Base-by-base conservation (phyloP, 2,888 invertebrate genomes). In the Chorisops tibialis region DNA sequence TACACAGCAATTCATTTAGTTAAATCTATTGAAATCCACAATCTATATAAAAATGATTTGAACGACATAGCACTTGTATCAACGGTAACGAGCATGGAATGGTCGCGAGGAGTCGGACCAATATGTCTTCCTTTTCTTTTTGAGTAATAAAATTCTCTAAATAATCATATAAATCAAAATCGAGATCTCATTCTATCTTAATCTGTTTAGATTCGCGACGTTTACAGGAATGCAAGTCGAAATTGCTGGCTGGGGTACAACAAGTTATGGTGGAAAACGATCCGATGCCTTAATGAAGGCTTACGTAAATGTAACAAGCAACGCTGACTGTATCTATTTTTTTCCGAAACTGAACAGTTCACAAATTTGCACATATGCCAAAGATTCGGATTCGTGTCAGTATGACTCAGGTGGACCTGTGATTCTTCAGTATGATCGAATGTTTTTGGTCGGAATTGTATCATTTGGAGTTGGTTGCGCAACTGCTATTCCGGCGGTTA, bases 91-190 rank as follows among this genome's bases (percentile, higher is more conserved):
- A 66, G 0, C 16, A 83, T 86, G 0, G 63, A 65, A 4, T 85
- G 80, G 70, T 81, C 75, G 12, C 69, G 77, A 1, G 75, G 79
- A 49, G 82, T 86, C 12, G 84, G 83, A 0, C 86, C 86, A 0
- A 81, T 79, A 59, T 87, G 86, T 69, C 73, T 87, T 35, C 86
- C 86, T 0, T 81, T 83, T 65, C 69, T 73, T 39, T 77, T 77
- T 63, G 67, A 65, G 68, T 73, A 65, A 70, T 51, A 11, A 9
- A 7, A 22, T 16, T 35, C 37, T 22, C 16, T 14, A 51, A 51
- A 9, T 6, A 14, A 19, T 49, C 22, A 45, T 41, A n/a, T 18
- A 9, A 47, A 47, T 19, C 6, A 47, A 47, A 47, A 9, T 21
- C 30, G 16, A 63, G 19, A 19, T 47, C 4, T 47, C 5, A 16